Conservation (phyloP, 2,888 invertebrate species). For the Amphimallon solstitiale region DNA sequence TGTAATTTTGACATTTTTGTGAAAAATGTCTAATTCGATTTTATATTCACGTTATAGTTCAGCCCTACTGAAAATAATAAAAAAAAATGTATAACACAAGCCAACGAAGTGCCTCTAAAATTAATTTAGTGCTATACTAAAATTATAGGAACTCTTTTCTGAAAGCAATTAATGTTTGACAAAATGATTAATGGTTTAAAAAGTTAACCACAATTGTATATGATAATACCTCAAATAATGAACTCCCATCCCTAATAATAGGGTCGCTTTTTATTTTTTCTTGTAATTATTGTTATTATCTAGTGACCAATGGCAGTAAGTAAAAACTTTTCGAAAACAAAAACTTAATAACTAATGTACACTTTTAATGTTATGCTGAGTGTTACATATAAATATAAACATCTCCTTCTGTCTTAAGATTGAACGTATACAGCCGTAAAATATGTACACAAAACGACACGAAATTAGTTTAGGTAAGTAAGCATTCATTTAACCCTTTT, state of each 20-base stretch:
- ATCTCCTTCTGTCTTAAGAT: no score
- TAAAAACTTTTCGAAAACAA: not conserved
- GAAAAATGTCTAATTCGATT: no score
- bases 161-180: conserved; percentile 59
- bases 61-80: no score
- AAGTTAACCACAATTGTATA: conserved; percentile 57
- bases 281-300: conserved; percentile 58
- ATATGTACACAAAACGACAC: no score
- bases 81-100: no score
- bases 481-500: no score
- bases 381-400: no score
- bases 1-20: no score
- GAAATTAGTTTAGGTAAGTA: no score
- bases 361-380: not conserved
- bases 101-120: not conserved
- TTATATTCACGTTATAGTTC: no score
- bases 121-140: conserved; percentile 4
- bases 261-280: conserved; percentile 55
- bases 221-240: conserved; percentile 56
- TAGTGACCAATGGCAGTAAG: conserved; percentile 34
- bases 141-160: conserved; percentile 53
- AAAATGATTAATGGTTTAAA: conserved; percentile 61
- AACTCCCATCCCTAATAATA: conserved; percentile 57
- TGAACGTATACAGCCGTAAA: no score
- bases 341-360: conserved; percentile 1